Percentiles rank a stretch among this genome's conserved stretches.
phyloP scores from a whole-genome alignment of 2,797 vertebrate genomes.

The Argya squamiceps region DNA sequence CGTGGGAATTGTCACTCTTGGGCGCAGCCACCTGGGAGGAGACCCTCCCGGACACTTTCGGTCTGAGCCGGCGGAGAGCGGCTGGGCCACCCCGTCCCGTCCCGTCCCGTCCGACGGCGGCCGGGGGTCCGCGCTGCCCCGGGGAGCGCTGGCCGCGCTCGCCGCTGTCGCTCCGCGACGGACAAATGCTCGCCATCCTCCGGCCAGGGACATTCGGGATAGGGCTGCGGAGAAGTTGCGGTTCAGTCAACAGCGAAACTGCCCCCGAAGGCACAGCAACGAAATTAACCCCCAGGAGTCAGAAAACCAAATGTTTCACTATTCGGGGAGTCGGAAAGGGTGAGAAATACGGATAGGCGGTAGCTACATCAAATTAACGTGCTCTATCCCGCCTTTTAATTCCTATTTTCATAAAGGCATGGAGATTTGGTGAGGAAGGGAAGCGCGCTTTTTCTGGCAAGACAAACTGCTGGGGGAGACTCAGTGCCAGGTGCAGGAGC shows the following conservation, averaged over 20 bases:
- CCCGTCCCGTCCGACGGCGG: no score
- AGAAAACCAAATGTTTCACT: background rate
- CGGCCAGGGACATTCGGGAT: background rate
- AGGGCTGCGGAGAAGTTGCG: background rate
- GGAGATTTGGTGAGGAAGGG: background rate
- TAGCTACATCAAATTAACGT: background rate
- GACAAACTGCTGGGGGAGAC: no score
- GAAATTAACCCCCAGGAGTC: background rate
- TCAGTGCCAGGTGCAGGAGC: background rate
- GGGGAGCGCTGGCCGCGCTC: background rate
- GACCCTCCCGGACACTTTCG: rapidly evolving
- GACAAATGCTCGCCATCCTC: background rate
- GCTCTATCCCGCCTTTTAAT: background rate
- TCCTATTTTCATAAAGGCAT: background rate
- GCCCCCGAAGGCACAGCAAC: background rate
- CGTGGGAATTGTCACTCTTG: background rate
- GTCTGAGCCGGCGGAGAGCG: background rate
- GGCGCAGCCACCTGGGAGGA: background rate
- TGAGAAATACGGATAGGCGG: background rate
- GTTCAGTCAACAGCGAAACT: background rate
- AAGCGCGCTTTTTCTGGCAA: background rate
- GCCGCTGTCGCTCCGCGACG: background rate
- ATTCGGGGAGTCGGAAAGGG: background rate
- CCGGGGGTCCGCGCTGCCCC: background rate
- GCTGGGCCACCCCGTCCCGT: background rate